Evolutionary conservation across 2,113 vertebrate species (phyloP).

Genomic region (Podarcis raffonei): DNA sequence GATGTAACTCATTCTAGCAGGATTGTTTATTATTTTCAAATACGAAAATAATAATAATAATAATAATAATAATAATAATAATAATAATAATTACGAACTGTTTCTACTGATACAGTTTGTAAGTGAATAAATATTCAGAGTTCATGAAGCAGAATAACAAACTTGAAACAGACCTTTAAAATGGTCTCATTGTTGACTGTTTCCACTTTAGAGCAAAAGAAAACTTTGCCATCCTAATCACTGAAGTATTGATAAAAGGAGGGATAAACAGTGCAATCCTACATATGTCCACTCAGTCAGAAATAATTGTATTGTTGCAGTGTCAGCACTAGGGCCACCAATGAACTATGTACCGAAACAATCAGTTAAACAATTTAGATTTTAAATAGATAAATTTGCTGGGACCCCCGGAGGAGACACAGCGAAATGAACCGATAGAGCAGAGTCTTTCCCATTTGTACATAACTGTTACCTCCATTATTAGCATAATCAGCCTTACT

Average conservation of each 20-base stretch:
- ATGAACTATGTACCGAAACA: no score
- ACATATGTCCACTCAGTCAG: no score
- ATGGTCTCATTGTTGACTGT: not conserved
- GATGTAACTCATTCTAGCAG: not conserved
- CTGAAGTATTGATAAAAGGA: not conserved
- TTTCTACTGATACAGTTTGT: no score
- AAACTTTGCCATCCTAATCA: not conserved
- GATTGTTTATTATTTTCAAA: not conserved
- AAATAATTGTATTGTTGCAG: no score
- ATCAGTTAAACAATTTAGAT: no score
- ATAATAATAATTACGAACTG: no score
- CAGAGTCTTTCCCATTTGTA: no score
- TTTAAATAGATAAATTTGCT: no score
- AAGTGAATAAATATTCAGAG: not conserved
- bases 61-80: no score
- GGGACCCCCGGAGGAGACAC: not conserved
- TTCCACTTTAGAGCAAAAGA: not conserved
- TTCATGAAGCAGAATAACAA: not conserved
- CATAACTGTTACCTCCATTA: no score
- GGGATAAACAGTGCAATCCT: not conserved
- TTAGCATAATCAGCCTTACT: not conserved
- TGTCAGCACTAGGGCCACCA: no score
- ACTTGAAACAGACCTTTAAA: not conserved
- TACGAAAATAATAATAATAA: no score
- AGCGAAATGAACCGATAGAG: not conserved